A percentile compares a stretch with the other conserved stretches of the same genome.
These are phyloP conservation scores for Rhimphoctona megacephalus DNA, from an alignment of 2,888 invertebrate species.

Conservation along the genomic window DNA sequence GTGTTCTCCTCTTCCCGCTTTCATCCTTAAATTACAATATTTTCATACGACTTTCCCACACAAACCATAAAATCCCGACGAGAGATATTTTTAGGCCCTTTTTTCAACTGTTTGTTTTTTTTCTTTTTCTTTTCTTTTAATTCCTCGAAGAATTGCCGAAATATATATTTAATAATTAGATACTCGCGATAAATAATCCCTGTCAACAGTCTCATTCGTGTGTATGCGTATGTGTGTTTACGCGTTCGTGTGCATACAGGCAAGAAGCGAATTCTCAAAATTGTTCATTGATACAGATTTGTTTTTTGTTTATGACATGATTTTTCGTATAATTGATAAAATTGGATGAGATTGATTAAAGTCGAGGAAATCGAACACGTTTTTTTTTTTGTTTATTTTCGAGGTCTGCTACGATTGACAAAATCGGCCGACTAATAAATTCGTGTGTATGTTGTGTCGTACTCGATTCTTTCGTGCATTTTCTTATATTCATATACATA, in stretches of 20 bases:
- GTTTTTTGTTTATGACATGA: constrained; percentile 42
- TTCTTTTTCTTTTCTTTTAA: constrained; percentile 28
- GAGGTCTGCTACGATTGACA: too few species aligned
- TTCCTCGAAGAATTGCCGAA: constrained; percentile 52
- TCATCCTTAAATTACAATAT: constrained; percentile 43
- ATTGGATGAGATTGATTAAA: constrained; percentile 48
- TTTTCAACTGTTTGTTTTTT: constrained; percentile 1
- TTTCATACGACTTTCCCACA: constrained; percentile 36
- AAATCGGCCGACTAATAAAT: constrained; percentile 52
- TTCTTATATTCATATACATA: constrained; percentile 21
- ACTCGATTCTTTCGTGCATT: constrained; percentile 1
- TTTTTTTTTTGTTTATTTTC: too few species aligned
- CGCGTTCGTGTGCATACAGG: not conserved
- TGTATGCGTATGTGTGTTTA: not conserved
- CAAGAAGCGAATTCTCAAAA: constrained; percentile 19
- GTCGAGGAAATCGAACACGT: constrained; percentile 64
- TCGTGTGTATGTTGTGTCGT: not conserved
- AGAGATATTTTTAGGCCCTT: constrained; percentile 54
- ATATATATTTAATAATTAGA: constrained; percentile 11
- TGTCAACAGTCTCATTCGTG: not conserved
- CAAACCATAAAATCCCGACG: constrained; percentile 44
- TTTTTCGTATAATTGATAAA: constrained; percentile 33
- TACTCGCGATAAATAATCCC: constrained; percentile 20
- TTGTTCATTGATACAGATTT: constrained; percentile 29
- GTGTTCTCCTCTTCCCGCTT: not conserved